Evolutionary conservation across 2,797 vertebrate genomes (phyloP), one percentile per base, ranked within the genome.

Genomic region (Peromyscus nudipes): DNA sequence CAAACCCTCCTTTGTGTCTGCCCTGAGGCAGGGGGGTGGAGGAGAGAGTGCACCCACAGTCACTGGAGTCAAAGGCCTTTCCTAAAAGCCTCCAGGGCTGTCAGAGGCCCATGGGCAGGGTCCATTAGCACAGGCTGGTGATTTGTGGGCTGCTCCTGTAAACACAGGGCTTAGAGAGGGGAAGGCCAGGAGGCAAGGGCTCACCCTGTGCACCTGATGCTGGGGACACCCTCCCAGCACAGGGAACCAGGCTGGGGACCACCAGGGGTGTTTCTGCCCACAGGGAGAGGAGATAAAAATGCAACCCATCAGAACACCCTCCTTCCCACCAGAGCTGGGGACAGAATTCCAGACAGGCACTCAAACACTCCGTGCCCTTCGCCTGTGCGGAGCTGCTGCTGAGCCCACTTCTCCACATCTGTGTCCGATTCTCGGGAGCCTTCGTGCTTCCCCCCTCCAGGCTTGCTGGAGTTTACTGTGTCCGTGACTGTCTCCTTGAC

Each of bases 91-190:
- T 89, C 93, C 49, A 0, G 77, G 93, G 95, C 96, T 97, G 95
- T 95, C 95, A 80, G 95, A 94, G 90, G 92, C 83, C 76, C 79
- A 5, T 0, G 0, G 49, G 46, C 25, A 29, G 79, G 91, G 87
- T 98, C 97, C 97, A 97, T 97, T 98, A 97, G 75, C 27, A 94
- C 95, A 97, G 95, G 76, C 84, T 27, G 87, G 92, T 94, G 93
- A 55, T 91, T 73, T 1, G 13, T 96, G 80, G 43, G 65, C 91
- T 86, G 57, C 13, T 83, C 65, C 46, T 97, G 60, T 97, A 98
- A 98, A 97, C 95, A 97, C 0, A 11, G 60, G 60, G 97, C 89
- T 97, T 95, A 87, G 88, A 79, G 64, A 79, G 88, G 52, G 75
- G 31, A 85, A 27, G 14, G 52, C 43, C 5, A 9, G 43, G 52